phyloP scores from a whole-genome alignment of 2,888 invertebrate species.

The Emmelina monodactyla region DNA sequence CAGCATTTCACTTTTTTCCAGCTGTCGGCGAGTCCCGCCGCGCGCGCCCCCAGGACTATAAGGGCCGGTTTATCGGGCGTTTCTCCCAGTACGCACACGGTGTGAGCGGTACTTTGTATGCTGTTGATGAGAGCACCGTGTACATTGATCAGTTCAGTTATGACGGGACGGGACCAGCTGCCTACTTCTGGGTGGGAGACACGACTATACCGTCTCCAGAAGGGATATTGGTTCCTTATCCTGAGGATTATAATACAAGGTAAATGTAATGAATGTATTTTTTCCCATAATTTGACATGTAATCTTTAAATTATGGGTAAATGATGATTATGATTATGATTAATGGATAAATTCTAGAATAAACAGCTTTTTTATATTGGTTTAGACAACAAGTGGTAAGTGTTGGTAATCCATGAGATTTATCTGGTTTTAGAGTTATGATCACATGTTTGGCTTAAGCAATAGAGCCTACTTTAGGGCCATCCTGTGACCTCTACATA shows the following conservation, averaged over 20 bases:
- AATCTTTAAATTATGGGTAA: too few relatives aligned
- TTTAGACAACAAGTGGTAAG: too few relatives aligned
- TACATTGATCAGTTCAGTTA: constrained; percentile 87
- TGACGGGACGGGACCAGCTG: constrained; percentile 87
- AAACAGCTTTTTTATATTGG: too few relatives aligned
- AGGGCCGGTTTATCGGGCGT: constrained; percentile 78
- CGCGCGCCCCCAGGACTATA: constrained; percentile 59
- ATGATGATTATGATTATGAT: too few relatives aligned
- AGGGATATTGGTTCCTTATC: constrained; percentile 86
- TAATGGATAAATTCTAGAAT: too few relatives aligned
- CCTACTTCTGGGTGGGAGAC: constrained; percentile 91
- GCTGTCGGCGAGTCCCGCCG: constrained; percentile 27
- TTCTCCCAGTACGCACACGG: constrained; percentile 80
- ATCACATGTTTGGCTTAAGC: too few relatives aligned
- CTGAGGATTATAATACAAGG: constrained; percentile 83
- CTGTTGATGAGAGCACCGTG: constrained; percentile 87
- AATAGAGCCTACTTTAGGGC: too few relatives aligned
- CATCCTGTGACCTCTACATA: too few relatives aligned
- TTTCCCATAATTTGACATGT: too few relatives aligned
- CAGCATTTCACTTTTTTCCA: constrained; percentile 19
- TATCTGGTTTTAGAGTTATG: too few relatives aligned
- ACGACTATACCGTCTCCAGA: constrained; percentile 81
- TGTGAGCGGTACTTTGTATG: constrained; percentile 83
- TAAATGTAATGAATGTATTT: constrained; percentile 45
- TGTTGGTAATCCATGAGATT: too few relatives aligned